Base-by-base conservation (phyloP, 2,113 vertebrate species). In the Chlorodrepanis virens region DNA sequence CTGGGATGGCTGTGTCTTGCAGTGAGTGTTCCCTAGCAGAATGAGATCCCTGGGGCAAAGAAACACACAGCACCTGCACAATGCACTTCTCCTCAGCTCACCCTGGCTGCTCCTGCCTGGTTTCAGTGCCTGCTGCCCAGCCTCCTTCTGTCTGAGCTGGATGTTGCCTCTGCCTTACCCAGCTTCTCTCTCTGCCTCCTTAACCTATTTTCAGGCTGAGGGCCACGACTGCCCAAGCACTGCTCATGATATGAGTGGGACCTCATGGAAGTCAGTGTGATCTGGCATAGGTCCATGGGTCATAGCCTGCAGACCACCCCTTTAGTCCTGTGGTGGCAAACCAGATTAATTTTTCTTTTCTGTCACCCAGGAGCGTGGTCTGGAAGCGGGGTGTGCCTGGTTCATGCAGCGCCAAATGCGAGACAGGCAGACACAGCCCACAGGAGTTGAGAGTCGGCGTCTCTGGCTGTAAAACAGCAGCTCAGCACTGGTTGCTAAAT, bases 181-280 rank as follows among this genome's bases (percentile, higher is more conserved):
- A 60, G 44, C 74, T 81, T 21, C 54, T 77, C 25, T 67, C 49
- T 68, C 52, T 91, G n/a, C 22, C 33, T 68, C 27, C 68, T 84
- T 60, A 87, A 19, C 37, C 53, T 60, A 0, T 45, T 27, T 56
- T 53, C 63, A 42, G 42, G 63, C 81, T 59, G 53, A 87, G 37
- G 21, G 37, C 37, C n/a, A 25, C 0, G 0, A 9, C 39, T 63
- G 14, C 37, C 67, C 28, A 23, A 76, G 61, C 39, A 33, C 75
- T 45, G 25, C 53, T 47, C 2, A 0, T 31, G 25, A 3, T 39
- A 3, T 1, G 3, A 75, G 42, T n/a, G 28, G 10, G 40, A 50
- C 53, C 40, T 76, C 24, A 1, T 29, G 60, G 45, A 57, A 83
- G 33, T 67, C n/a, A 3, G 11, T 7, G 7, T 2, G 1, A 20